Percentiles rank a stretch among this genome's conserved stretches.
Conservation (phyloP, 1,140 invertebrate species). For the Hypothenemus hampei region DNA sequence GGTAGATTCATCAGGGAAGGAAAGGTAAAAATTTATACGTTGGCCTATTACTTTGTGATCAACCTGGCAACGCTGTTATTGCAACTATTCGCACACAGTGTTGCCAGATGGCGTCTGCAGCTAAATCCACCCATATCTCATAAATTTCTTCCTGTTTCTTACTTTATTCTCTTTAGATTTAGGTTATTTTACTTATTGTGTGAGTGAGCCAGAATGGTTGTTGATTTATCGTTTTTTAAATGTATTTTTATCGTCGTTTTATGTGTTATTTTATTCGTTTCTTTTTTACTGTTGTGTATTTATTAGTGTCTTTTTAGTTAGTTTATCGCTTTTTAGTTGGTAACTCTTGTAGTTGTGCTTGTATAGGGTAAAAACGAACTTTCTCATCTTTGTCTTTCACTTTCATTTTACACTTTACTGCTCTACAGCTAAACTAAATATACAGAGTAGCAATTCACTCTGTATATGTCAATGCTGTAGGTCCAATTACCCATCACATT, state of each 20-base stretch:
- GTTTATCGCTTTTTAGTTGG: constrained; percentile 4
- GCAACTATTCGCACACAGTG: not conserved
- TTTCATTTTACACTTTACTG: too few relatives aligned
- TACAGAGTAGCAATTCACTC: too few relatives aligned
- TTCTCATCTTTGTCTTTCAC: too few relatives aligned
- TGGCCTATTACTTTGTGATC: not conserved
- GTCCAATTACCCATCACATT: too few relatives aligned
- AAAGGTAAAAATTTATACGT: constrained; percentile 69
- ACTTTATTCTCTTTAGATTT: constrained; percentile 7
- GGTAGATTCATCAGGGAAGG: constrained; percentile 95
- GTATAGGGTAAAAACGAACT: not conserved
- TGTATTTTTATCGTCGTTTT: not conserved
- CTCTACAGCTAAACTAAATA: too few relatives aligned
- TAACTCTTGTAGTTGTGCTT: constrained; percentile 10
- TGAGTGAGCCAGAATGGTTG: constrained; percentile 25
- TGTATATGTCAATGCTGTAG: too few relatives aligned
- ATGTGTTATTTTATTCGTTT: not conserved
- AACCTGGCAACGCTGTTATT: too few relatives aligned
- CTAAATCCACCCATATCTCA: not conserved
- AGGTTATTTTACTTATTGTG: constrained; percentile 13
- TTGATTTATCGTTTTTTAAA: constrained; percentile 4
- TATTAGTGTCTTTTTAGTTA: not conserved
- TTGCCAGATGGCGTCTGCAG: not conserved
- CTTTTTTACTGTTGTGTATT: constrained; percentile 2
- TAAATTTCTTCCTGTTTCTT: not conserved